Evolutionary conservation across 2,888 invertebrate species (phyloP), one percentile per base, ranked within the genome.

Genomic region (Phalera bucephala): DNA sequence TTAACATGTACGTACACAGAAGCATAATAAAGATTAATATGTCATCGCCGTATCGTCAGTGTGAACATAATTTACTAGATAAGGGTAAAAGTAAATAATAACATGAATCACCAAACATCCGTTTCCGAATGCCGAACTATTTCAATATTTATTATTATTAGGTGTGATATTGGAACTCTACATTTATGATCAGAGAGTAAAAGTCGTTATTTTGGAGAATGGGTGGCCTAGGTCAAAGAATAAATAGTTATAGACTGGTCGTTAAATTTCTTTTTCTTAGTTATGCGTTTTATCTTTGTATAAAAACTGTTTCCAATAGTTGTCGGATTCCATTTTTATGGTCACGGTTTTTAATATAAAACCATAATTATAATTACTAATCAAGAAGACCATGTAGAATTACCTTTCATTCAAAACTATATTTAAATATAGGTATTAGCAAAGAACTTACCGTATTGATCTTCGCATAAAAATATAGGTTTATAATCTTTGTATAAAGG

Each of bases 81-180:
- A 69, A 56, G 45, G 32, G 44, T 52, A 40, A 51, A 56, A 56
- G 54, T 60, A 55, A 59, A 67, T 65, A 64, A 64, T 12, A 50
- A 52, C 42, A 52, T 52, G 50, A 66, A 59, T 46, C 38, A 54
- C 34, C 54, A 68, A 68, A 72, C 70, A 72, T 74, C 73, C 72
- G 72, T 44, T 69, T 66, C 65, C 61, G 49, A 59, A 45, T 37
- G 42, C 29, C 29, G 13, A 37, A 19, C 19, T 37, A 38, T 22
- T 39, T 39, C 35, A 47, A 50, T 48, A 37, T 43, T 45, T 30
- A 56, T 37, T 36, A 46, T 59, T 52, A 55, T 44, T 31, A 45
- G 27, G 43, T 54, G 53, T 33, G 25, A 39, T 32, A 22, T 25
- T 28, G 15, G 14, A 28, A 31, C n/a, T n/a, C n/a, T n/a, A n/a